These are phyloP conservation scores for Chlorops oryzae DNA, from an alignment of 1,140 invertebrate genomes.

Conservation along the genomic window DNA sequence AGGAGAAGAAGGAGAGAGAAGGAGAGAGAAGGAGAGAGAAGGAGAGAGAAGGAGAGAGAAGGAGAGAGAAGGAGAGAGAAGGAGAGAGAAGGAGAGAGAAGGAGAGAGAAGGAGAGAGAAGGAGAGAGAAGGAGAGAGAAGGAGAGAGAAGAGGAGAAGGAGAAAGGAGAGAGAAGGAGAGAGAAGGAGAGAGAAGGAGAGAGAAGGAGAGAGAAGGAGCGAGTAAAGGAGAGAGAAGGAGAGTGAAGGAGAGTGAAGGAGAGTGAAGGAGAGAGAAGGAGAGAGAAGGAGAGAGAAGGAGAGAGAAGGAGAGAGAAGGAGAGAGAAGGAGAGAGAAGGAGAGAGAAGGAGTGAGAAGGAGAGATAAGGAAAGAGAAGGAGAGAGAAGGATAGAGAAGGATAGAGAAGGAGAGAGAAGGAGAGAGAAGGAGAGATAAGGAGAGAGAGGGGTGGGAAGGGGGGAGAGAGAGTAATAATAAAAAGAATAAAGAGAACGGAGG, in stretches of 20 bases:
- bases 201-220: neutral
- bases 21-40: neutral
- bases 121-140: neutral
- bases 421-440: too few species aligned
- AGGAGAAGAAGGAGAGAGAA: neutral
- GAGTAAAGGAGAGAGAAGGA: neutral
- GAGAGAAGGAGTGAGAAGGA: neutral
- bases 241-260: neutral
- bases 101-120: neutral
- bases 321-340: neutral
- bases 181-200: neutral
- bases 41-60: neutral
- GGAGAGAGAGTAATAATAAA: too few species aligned
- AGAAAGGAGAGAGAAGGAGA: neutral
- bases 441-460: too few species aligned
- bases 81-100: neutral
- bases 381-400: too few species aligned
- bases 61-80: neutral
- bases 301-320: neutral
- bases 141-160: neutral
- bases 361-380: neutral
- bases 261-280: neutral
- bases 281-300: neutral
- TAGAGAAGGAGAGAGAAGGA: too few species aligned
- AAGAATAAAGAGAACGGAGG: too few species aligned